Evolutionary conservation across 2,797 vertebrate species (phyloP).

Genomic region (Siniperca obscura): DNA sequence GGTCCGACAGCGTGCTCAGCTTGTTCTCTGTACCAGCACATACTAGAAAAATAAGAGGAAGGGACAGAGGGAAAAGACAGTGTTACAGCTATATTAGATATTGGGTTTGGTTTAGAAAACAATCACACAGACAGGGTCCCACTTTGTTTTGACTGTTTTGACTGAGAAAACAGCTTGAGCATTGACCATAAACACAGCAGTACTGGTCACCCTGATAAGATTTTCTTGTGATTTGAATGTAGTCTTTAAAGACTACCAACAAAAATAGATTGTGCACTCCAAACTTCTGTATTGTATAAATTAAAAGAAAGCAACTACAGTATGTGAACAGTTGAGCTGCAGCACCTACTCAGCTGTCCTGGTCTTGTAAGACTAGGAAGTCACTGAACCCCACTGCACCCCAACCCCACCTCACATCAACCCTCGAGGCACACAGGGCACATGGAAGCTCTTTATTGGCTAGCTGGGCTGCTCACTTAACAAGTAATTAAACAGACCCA

Average conservation of each 20-base stretch:
- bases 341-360: conserved; percentile 41
- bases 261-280: not conserved
- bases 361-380: conserved; percentile 31
- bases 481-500: conserved; percentile 94
- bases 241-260: not conserved
- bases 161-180: not conserved
- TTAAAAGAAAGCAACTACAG: not conserved
- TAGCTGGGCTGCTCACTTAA: conserved; percentile 87
- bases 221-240: not conserved
- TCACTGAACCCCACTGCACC: conserved; percentile 32
- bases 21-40: conserved; percentile 97
- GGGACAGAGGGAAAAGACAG: conserved; percentile 10
- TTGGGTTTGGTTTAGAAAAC: not conserved
- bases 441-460: conserved; percentile 83
- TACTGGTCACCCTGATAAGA: not conserved
- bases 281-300: not conserved
- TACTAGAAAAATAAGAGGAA: conserved; percentile 81
- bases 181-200: not conserved
- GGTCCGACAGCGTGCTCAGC: conserved; percentile 95
- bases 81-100: conserved; percentile 7
- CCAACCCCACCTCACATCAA: conserved; percentile 7
- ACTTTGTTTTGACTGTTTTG: not conserved
- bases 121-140: not conserved
- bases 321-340: not conserved
- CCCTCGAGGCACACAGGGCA: conserved; percentile 24